Evolutionary conservation across 1,140 invertebrate species (phyloP), one percentile per base, ranked within the genome.

Genomic region (Artemia franciscana): DNA sequence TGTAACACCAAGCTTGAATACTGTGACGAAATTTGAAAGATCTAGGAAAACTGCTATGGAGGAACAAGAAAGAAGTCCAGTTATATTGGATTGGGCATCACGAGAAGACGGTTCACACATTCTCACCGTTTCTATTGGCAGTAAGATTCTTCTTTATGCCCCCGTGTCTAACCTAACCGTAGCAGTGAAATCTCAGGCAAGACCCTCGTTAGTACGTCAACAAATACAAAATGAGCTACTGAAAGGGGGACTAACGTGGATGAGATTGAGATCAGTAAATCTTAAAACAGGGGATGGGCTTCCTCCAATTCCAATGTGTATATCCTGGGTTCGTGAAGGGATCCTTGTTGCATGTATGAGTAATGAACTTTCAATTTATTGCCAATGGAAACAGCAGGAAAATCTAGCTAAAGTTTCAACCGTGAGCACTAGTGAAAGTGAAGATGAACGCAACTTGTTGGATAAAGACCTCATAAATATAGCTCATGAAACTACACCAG

Each of bases 331-430:
- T 0, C 79, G 94, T 26, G 92, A 96, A 69, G 95, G 95, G 3
- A 92, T 98, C 65, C 76, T 98, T 3, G 90, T 98, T 0, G 91
- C 98, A 4, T 95, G 93, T 24, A 97, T 99, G 92, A 91, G 97
- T 70, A 98, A 92, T 26, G 95, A 99, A 73, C 97, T 98, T 91
- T 91, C 98, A 69, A 91, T 98, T 0, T 98, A 97, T 71, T 94
- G 91, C 0, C 95, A 98, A 71, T 98, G 95, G 94, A 88, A 88
- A 68, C n/a, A 58, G 62, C 51, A 63, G 26, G 57, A 57, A 25
- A 57, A 59, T 15, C 15, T 27, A 12, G 58, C 57, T n/a, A 56
- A 15, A 26, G 60, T 25, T 18, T 56, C 30, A 21, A 26, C 60
- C 18, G 56, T 24, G 5, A 28, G 30, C 39, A 21, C 21, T 4